Evolutionary conservation across 2,888 invertebrate species (phyloP), one percentile per base, ranked within the genome.

Genomic region (Mesodorylaimus sp.): DNA sequence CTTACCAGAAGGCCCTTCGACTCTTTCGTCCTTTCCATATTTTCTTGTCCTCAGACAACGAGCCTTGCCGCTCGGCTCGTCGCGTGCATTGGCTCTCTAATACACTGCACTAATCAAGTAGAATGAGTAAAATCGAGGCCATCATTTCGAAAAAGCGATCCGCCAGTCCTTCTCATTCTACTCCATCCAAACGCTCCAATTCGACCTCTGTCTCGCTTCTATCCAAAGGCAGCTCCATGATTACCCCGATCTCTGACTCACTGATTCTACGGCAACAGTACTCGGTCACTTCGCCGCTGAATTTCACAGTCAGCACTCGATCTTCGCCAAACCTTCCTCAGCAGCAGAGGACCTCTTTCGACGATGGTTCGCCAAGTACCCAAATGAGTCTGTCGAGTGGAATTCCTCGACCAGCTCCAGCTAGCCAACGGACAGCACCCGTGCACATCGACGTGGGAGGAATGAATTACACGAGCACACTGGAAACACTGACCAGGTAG

Each of bases 371-470:
- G 16, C 10, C 16, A 10, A 10, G 10, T 32, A 10, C 10, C 32
- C 7, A 32, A 32, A 32, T 32, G 32, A 32, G 32, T 32, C 16
- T 32, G 16, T 7, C 32, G 32, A 7, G 10, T 32, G 88, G 88
- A 29, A 88, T 91, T 54, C 91, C 91, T 0, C 83, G 85, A 59
- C 87, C 91, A 19, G 91, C 91, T 1, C 81, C 83, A 16, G 86
- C 88, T 43, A 83, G 86, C 32, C 77, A 84, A 53, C 86, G 83
- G 69, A 88, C 87, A 50, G 91, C 91, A 1, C 91, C 93, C 0
- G 91, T 93, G 0, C 91, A 93, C 70, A 91, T 93, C 58, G 91
- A 93, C 68, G 91, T 93, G 48, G 91, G 93, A 3, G 91, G 91
- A 32, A 86, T 85, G 50, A 91, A 91, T 61, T 93, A 91, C 71